phyloP scores from a whole-genome alignment of 2,888 invertebrate genomes.

The Hypselothyrea guttata region DNA sequence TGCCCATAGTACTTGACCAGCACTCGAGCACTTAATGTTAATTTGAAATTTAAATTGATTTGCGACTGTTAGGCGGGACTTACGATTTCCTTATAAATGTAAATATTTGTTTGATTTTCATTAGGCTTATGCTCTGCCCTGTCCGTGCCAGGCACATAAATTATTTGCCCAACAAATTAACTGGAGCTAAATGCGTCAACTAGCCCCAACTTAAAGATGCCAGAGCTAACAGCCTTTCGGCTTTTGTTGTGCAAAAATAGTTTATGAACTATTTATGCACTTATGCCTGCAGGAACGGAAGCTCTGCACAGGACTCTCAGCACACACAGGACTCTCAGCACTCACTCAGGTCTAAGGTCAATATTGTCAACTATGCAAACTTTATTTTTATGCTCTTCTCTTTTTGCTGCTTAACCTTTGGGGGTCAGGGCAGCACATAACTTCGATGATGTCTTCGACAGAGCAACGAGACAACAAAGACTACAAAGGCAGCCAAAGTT shows the following conservation, averaged over 20 bases:
- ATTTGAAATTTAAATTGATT: slow-evolving; percentile 76
- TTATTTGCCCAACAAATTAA: slow-evolving; percentile 51
- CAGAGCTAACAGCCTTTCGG: slow-evolving; percentile 1
- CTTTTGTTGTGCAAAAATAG: slow-evolving; percentile 47
- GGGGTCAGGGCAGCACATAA: slow-evolving; percentile 52
- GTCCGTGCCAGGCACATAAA: too few species aligned
- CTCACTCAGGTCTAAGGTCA: slow-evolving; percentile 52
- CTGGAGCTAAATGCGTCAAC: slow-evolving; percentile 69
- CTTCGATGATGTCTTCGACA: slow-evolving; percentile 76
- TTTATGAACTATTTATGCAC: slow-evolving; percentile 73
- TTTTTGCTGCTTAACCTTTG: slow-evolving; percentile 54
- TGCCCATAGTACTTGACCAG: too few species aligned
- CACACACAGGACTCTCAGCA: not conserved
- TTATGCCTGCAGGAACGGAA: slow-evolving; percentile 43
- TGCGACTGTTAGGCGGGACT: slow-evolving; percentile 27
- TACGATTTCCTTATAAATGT: slow-evolving; percentile 21
- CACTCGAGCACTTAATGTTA: slow-evolving; percentile 37
- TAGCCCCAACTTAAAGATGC: slow-evolving; percentile 33
- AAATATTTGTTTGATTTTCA: slow-evolving; percentile 54
- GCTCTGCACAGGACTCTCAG: not conserved
- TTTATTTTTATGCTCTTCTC: slow-evolving; percentile 34
- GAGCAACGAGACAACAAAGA: slow-evolving; percentile 37
- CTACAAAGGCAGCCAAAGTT: slow-evolving; percentile 55
- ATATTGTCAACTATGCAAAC: slow-evolving; percentile 70
- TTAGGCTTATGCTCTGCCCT: slow-evolving; percentile 15